Percentiles rank a stretch among this genome's conserved stretches.
phyloP scores from a whole-genome alignment of 1,140 invertebrate species.

The Penaeus vannamei region DNA sequence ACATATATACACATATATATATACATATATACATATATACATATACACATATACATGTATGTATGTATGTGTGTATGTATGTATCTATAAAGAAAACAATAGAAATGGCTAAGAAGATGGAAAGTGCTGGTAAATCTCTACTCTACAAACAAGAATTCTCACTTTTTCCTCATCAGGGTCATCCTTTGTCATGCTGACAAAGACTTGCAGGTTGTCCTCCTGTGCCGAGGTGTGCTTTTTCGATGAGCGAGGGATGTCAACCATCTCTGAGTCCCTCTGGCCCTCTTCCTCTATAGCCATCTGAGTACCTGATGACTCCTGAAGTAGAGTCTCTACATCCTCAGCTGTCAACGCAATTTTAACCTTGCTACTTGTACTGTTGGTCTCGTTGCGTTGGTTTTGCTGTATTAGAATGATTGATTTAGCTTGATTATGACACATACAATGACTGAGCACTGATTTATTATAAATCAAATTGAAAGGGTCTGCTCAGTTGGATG shows the following conservation, averaged over 20 bases:
- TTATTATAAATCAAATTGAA: neutral
- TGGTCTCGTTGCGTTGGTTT: constrained; percentile 11
- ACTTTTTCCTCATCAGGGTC: no score
- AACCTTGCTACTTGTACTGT: neutral
- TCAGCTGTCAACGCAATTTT: constrained; percentile 35
- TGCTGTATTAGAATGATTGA: neutral
- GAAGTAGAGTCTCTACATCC: constrained; percentile 46
- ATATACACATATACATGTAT: no score
- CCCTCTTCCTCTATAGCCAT: neutral
- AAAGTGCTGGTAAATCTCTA: no score
- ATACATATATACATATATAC: no score
- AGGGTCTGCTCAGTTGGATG: no score
- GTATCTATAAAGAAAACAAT: no score
- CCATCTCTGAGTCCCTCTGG: neutral
- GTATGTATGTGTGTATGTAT: no score
- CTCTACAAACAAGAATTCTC: no score
- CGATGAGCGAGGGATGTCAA: neutral
- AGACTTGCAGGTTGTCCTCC: constrained; percentile 25
- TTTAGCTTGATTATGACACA: neutral
- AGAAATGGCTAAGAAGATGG: no score
- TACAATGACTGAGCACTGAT: neutral
- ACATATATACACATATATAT: no score
- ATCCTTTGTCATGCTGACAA: no score
- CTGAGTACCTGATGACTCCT: constrained; percentile 34
- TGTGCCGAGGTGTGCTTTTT: constrained; percentile 7